Percentiles rank a stretch among this genome's conserved stretches.
Evolutionary conservation across 2,113 vertebrate species (phyloP).

Genomic region (Hypomesus transpacificus): DNA sequence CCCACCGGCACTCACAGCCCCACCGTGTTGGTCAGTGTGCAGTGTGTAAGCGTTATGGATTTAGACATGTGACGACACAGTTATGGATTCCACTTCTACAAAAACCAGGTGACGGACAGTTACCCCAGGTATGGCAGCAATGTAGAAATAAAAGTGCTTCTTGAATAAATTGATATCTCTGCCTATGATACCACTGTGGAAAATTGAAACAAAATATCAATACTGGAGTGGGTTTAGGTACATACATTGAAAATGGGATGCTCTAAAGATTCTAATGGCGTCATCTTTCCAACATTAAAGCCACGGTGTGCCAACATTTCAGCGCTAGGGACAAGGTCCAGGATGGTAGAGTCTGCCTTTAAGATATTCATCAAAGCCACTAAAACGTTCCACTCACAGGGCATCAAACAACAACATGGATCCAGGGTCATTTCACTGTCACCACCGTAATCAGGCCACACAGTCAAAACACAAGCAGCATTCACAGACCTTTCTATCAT

Average conservation of each 20-base stretch:
- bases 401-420: no score
- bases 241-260: not conserved
- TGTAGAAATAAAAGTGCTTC: slow-evolving; percentile 78
- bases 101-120: slow-evolving; percentile 38
- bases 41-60: no score
- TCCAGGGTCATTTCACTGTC: not conserved
- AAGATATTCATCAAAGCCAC: not conserved
- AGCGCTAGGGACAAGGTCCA: no score
- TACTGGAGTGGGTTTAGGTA: not conserved
- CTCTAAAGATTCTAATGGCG: no score
- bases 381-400: not conserved
- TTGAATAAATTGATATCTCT: slow-evolving; percentile 77
- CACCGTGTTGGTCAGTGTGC: no score
- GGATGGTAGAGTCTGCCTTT: not conserved
- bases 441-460: not conserved
- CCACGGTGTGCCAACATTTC: no score
- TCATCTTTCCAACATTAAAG: no score
- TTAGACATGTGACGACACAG: no score
- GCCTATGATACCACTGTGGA: slow-evolving; percentile 79
- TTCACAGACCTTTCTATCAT: slow-evolving; percentile 93
- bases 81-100: not conserved
- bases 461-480: no score
- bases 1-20: no score
- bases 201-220: slow-evolving; percentile 45
- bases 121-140: slow-evolving; percentile 78